Evolutionary conservation across 2,113 vertebrate genomes (phyloP).

Genomic region (Seriola aureovittata): DNA sequence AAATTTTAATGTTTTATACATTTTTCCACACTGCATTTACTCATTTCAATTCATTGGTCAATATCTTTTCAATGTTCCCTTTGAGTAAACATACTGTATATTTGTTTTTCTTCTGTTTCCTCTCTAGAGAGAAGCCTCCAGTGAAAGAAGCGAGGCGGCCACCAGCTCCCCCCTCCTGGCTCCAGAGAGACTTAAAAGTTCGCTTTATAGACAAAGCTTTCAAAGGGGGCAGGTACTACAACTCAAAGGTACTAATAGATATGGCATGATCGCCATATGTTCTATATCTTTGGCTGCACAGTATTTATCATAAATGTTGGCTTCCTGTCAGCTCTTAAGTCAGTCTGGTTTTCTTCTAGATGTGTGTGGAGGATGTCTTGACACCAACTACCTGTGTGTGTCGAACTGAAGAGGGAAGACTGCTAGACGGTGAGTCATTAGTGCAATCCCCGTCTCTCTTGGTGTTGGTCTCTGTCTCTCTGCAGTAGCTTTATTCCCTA

Average conservation of each 20-base stretch:
- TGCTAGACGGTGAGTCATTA: conserved; percentile 87
- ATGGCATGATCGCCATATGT: background rate
- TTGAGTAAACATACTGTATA: background rate
- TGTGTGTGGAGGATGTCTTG: conserved; percentile 91
- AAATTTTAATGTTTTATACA: background rate
- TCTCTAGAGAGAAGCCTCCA: conserved; percentile 77
- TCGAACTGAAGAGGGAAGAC: conserved; percentile 88
- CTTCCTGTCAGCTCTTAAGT: background rate
- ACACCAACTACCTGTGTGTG: conserved; percentile 87
- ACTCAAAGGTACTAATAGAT: conserved; percentile 86
- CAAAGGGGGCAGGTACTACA: conserved; percentile 92
- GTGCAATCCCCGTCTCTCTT: background rate
- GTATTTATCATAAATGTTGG: background rate
- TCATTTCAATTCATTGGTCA: background rate
- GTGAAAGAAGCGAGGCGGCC: conserved; percentile 76
- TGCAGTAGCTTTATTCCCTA: background rate
- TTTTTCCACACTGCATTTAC: background rate
- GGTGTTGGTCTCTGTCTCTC: background rate
- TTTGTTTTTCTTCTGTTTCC: background rate
- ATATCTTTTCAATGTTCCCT: background rate
- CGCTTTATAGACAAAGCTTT: conserved; percentile 90
- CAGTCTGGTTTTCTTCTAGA: conserved; percentile 73
- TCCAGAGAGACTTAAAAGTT: conserved; percentile 90
- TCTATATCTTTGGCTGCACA: too few species aligned
- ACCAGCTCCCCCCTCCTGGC: conserved; percentile 83